Evolutionary conservation across 2,888 invertebrate species (phyloP).

Genomic region (Rutpela maculata): DNA sequence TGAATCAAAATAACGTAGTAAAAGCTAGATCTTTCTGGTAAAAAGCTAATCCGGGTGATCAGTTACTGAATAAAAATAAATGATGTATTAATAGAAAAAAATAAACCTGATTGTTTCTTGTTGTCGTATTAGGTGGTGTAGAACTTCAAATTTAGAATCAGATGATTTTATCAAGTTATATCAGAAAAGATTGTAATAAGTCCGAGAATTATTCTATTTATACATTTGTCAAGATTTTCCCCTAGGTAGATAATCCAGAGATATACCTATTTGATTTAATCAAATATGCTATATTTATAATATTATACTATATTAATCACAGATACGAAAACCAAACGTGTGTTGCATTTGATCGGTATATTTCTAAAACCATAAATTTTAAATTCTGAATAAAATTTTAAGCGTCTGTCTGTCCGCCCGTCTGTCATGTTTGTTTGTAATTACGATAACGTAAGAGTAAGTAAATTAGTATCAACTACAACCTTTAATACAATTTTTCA

Average conservation of each 20-base stretch:
- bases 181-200: not conserved
- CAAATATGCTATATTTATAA: no score
- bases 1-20: not conserved
- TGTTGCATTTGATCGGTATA: no score
- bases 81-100: not conserved
- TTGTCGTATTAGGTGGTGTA: not conserved
- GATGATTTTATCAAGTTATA: not conserved
- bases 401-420: no score
- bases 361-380: no score
- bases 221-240: not conserved
- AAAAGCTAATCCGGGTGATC: not conserved
- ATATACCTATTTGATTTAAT: no score
- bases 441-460: no score
- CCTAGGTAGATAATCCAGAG: not conserved
- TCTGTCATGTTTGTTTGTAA: no score
- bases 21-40: constrained; percentile 3
- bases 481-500: no score
- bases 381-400: no score
- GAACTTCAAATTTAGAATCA: not conserved
- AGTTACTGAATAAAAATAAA: not conserved
- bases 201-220: not conserved
- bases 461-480: no score
- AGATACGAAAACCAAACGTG: no score
- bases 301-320: no score
- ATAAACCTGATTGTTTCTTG: not conserved